These are phyloP conservation scores for Actenoides lindsayi DNA, from an alignment of 2,113 vertebrate species.

Conservation along the genomic window DNA sequence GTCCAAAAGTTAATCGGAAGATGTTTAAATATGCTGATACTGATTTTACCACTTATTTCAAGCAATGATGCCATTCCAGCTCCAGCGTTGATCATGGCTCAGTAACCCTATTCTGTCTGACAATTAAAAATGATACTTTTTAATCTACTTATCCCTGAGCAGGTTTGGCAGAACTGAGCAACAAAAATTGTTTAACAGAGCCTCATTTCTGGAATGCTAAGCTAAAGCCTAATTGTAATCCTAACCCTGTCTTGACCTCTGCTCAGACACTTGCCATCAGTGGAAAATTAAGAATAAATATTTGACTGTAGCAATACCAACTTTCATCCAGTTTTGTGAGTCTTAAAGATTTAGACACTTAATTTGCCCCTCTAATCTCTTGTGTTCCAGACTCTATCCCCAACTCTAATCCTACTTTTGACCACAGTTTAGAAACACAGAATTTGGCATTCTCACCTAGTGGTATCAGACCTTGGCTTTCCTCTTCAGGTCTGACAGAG, in stretches of 20 bases:
- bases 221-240: slow-evolving; percentile 9
- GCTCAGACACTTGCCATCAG: neutral
- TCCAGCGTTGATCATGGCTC: slow-evolving; percentile 57
- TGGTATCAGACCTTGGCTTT: slow-evolving; percentile 11
- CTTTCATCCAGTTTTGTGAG: neutral
- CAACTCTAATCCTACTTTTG: slow-evolving; percentile 20
- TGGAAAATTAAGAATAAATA: slow-evolving; percentile 37
- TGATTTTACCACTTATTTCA: slow-evolving; percentile 57
- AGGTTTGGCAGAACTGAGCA: slow-evolving; percentile 55
- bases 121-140: slow-evolving; percentile 71
- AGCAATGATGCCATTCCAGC: slow-evolving; percentile 45
- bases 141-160: slow-evolving; percentile 67
- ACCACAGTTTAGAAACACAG: neutral
- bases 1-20: slow-evolving; percentile 44
- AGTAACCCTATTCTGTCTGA: slow-evolving; percentile 69
- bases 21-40: slow-evolving; percentile 64
- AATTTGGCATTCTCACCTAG: slow-evolving; percentile 1
- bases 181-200: slow-evolving; percentile 37
- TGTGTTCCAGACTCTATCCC: neutral
- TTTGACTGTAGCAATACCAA: slow-evolving; percentile 1
- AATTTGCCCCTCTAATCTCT: slow-evolving; percentile 36
- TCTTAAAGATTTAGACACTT: slow-evolving; percentile 33
- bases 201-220: slow-evolving; percentile 31
- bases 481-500: neutral
- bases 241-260: slow-evolving; percentile 45